Evolutionary conservation across 2,888 invertebrate species (phyloP), one percentile per base, ranked within the genome.

Genomic region (Germaria angustata): DNA sequence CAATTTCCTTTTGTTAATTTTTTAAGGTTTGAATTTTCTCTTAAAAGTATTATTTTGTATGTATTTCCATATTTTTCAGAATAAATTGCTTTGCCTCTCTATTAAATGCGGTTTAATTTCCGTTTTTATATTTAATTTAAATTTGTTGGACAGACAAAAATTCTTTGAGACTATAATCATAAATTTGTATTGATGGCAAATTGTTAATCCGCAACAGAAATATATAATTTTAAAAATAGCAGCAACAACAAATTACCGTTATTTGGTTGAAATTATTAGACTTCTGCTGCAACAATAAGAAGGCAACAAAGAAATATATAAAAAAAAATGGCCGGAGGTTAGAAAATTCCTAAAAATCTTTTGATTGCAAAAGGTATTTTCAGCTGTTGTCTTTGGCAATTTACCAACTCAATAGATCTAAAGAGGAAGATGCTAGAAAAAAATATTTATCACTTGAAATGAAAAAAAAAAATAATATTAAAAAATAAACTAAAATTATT

Each of bases 71-170:
- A 13, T 39, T 39, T 13, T 39, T 39, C 4, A 39, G 11, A 39
- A 11, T 13, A 46, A 46, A 20, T 20, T 20, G 7, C 20, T 9
- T 9, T 20, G 1, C 9, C 13, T 11, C 1, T 11, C 13, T 39
- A 55, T 49, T 66, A 44, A 75, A 75, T 65, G 75, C 22, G 75
- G 75, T 66, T 75, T 75, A 66, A 66, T 66, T 57, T 75, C 75
- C 75, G 75, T 66, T 75, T 66, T 63, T 24, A 36, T 44, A 75
- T 55, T 66, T 46, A 34, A 65, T 5, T 61, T 39, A 20, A 71
- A 71, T 28, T 57, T n/a, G 20, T 57, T 34, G 24, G 34, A 11
- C 44, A 9, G 22, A 15, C 5, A 71, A 20, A 59, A n/a, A 15
- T 8, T 51, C 15, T 24, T 11, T 9, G 1, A 51, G 51, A 22